A percentile compares a stretch with the other conserved stretches of the same genome.
Evolutionary conservation across 2,113 vertebrate genomes (phyloP).

Genomic region (Melanotaenia duboulayi): DNA sequence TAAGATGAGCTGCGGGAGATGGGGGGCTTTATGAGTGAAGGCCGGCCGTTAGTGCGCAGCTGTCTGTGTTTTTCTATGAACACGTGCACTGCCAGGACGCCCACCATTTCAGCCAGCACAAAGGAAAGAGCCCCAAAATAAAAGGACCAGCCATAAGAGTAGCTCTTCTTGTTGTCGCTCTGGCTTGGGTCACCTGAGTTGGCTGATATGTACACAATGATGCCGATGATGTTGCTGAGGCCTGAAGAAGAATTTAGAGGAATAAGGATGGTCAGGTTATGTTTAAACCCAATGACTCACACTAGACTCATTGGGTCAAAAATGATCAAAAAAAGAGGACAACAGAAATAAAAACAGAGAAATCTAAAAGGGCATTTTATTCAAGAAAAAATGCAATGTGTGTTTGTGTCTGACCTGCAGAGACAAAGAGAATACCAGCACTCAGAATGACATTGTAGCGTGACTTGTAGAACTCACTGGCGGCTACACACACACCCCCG

Average conservation of each 20-base stretch:
- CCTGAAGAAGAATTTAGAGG: constrained; percentile 79
- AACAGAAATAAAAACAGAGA: not conserved
- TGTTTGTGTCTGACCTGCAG: constrained; percentile 76
- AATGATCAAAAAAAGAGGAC: not conserved
- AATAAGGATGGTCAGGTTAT: not conserved
- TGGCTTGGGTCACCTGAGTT: constrained; percentile 95
- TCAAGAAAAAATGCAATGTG: too few species aligned
- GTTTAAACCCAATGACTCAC: too few species aligned
- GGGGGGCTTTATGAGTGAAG: constrained; percentile 63
- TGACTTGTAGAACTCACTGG: constrained; percentile 98
- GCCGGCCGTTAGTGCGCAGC: constrained; percentile 82
- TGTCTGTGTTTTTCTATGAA: constrained; percentile 96
- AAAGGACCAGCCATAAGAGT: constrained; percentile 99
- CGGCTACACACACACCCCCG: constrained; percentile 83
- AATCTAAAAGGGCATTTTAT: too few species aligned
- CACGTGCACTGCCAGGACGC: constrained; percentile 95
- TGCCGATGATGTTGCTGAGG: constrained; percentile 98
- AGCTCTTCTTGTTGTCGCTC: constrained; percentile 98
- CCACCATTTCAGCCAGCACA: constrained; percentile 96
- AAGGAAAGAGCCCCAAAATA: constrained; percentile 98
- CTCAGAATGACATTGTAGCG: constrained; percentile 90
- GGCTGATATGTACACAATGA: constrained; percentile 98
- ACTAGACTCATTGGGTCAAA: not conserved
- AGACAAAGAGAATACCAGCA: constrained; percentile 84
- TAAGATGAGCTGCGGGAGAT: constrained; percentile 66